These are phyloP conservation scores for Gavialis gangeticus DNA, from an alignment of 2,113 vertebrate species.

Conservation along the genomic window DNA sequence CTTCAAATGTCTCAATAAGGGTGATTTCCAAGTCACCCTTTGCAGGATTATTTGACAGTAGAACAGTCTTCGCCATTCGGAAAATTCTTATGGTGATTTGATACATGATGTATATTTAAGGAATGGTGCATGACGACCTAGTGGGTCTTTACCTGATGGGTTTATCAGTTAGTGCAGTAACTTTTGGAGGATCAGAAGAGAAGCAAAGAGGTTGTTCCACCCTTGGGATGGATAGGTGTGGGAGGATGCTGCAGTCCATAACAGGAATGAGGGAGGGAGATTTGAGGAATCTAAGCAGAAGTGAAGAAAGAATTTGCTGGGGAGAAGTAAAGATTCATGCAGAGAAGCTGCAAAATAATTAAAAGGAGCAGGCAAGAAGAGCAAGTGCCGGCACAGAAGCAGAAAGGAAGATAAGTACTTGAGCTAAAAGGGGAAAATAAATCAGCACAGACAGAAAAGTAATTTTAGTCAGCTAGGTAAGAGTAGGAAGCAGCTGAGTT, in stretches of 20 bases:
- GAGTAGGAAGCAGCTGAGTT: constrained; percentile 14
- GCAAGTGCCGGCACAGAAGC: constrained; percentile 12
- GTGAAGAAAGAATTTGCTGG: not conserved
- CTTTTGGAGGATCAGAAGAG: not conserved
- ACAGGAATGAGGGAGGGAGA: not conserved
- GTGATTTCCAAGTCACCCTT: not conserved
- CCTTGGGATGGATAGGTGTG: not conserved
- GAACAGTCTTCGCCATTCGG: not conserved
- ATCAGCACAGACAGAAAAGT: constrained; percentile 61
- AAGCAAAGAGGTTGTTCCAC: not conserved
- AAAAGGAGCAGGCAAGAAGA: constrained; percentile 10
- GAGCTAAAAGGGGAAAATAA: constrained; percentile 56
- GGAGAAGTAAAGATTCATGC: not conserved
- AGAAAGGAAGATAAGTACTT: constrained; percentile 59
- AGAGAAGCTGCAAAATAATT: constrained; percentile 46
- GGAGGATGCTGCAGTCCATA: not conserved
- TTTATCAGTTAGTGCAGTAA: accelerated
- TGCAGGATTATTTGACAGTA: not conserved
- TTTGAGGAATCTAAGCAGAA: not conserved
- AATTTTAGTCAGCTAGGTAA: constrained; percentile 42
- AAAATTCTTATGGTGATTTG: not conserved
- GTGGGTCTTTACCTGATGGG: not conserved
- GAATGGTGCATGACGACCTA: accelerated
- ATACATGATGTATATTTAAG: not conserved
- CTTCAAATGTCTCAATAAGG: not conserved